Evolutionary conservation across 2,888 invertebrate species (phyloP).

Genomic region (Acleris sparsana): DNA sequence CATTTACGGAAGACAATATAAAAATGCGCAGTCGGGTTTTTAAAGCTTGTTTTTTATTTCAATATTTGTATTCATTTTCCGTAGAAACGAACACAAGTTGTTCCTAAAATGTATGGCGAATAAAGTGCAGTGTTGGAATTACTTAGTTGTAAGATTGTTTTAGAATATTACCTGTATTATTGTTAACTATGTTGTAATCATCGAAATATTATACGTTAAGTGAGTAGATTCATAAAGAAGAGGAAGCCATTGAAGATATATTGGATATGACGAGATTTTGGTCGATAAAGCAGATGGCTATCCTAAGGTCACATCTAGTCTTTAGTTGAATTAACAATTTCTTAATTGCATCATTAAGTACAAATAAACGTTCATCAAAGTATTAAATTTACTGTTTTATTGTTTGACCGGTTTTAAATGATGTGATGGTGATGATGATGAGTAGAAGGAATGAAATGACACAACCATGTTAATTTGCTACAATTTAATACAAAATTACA

Average conservation of each 20-base stretch:
- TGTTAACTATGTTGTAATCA: slow-evolving; percentile 21
- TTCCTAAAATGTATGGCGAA: neutral
- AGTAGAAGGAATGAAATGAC: neutral
- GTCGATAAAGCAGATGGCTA: neutral
- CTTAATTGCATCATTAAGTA: slow-evolving; percentile 27
- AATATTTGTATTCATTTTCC: neutral
- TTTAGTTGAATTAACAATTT: slow-evolving; percentile 7
- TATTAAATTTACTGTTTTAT: slow-evolving; percentile 12
- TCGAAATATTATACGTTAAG: neutral
- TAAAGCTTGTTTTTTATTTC: too few relatives aligned
- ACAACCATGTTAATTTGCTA: neutral
- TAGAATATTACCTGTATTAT: slow-evolving; percentile 8
- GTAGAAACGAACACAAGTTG: neutral
- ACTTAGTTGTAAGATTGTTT: slow-evolving; percentile 2
- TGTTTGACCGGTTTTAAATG: neutral
- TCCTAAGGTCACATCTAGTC: slow-evolving; percentile 21
- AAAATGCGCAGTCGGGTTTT: too few relatives aligned
- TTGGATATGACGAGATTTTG: neutral
- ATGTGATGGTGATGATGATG: too few relatives aligned
- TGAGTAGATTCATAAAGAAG: slow-evolving; percentile 5
- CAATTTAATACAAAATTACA: slow-evolving; percentile 60
- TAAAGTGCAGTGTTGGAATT: neutral
- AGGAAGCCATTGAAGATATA: neutral
- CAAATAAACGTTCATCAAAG: slow-evolving; percentile 27
- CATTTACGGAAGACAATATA: too few relatives aligned